Evolutionary conservation across 2,797 vertebrate species (phyloP).

Genomic region (Microctenopoma lineatum): DNA sequence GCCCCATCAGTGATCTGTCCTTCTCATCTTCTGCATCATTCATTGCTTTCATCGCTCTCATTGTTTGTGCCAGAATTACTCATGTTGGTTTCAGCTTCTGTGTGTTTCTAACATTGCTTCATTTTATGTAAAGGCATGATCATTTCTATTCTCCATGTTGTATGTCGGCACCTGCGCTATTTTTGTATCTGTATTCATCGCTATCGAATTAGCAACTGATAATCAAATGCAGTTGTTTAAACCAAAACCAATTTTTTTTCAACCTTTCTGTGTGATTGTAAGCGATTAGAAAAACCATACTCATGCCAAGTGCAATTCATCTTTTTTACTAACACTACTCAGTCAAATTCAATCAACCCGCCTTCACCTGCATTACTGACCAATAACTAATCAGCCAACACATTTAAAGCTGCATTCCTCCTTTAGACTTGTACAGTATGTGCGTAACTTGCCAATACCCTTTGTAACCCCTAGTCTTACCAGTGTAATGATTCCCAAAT

Average conservation of each 20-base stretch:
- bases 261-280: constrained; percentile 24
- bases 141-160: constrained; percentile 27
- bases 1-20: constrained; percentile 57
- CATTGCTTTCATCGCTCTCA: constrained; percentile 51
- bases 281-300: constrained; percentile 20
- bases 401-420: constrained; percentile 23
- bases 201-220: constrained; percentile 4
- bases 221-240: constrained; percentile 3
- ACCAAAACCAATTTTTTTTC: constrained; percentile 24
- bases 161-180: constrained; percentile 23
- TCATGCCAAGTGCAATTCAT: constrained; percentile 22
- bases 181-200: constrained; percentile 17
- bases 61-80: constrained; percentile 27
- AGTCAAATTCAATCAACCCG: constrained; percentile 40
- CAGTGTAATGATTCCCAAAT: constrained; percentile 35
- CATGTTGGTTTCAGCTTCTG: constrained; percentile 57
- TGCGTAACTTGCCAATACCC: constrained; percentile 32
- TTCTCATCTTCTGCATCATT: constrained; percentile 33
- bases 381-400: constrained; percentile 25
- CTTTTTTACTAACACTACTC: constrained; percentile 47
- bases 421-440: constrained; percentile 21
- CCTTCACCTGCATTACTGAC: constrained; percentile 51
- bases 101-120: constrained; percentile 49
- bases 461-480: constrained; percentile 37
- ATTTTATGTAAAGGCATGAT: constrained; percentile 46